phyloP scores from a whole-genome alignment of 2,113 vertebrate genomes.

The Ageneiosus marmoratus region DNA sequence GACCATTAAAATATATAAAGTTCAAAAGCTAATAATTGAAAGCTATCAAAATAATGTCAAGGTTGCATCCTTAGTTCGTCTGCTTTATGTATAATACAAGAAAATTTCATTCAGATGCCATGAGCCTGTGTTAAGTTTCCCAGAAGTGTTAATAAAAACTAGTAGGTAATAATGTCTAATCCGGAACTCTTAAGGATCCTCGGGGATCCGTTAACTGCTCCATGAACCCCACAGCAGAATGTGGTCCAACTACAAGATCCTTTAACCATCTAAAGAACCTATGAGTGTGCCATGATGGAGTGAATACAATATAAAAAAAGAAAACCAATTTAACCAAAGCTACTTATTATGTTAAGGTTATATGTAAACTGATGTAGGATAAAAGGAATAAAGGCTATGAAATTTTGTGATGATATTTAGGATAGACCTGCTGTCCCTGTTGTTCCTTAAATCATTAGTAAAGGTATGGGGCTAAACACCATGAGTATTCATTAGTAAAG shows the following conservation, averaged over 20 bases:
- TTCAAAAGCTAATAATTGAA: neutral
- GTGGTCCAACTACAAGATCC: neutral
- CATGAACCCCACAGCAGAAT: neutral
- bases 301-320: neutral
- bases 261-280: neutral
- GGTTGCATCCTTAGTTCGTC: neutral
- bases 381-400: neutral
- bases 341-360: neutral
- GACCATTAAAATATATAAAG: neutral
- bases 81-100: neutral
- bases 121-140: neutral
- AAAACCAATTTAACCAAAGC: neutral
- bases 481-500: conserved; percentile 52
- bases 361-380: neutral
- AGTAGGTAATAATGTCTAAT: neutral
- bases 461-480: conserved; percentile 44
- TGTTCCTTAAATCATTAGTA: conserved; percentile 44
- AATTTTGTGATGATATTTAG: neutral
- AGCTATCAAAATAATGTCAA: neutral
- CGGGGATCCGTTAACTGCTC: neutral
- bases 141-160: neutral
- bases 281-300: neutral
- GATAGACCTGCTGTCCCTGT: neutral
- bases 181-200: neutral
- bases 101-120: neutral